A percentile compares a stretch with the other conserved stretches of the same genome.
These are phyloP conservation scores for Pegoplata infirma DNA, from an alignment of 2,888 invertebrate genomes.

Conservation along the genomic window DNA sequence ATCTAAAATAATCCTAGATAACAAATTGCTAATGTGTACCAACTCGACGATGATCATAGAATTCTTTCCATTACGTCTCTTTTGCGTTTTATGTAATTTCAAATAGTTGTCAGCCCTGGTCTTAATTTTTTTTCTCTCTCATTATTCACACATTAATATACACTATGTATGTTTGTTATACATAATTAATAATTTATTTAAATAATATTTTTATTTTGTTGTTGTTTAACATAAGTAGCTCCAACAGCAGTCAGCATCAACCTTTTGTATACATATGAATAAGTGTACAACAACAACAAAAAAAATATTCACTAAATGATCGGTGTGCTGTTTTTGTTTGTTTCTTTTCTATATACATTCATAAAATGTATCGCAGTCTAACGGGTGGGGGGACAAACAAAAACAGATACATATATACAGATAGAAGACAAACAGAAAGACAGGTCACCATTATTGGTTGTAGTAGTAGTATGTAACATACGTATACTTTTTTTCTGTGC, in stretches of 20 bases:
- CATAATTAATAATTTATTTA: slow-evolving; percentile 34
- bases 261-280: slow-evolving; percentile 3
- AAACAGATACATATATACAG: slow-evolving; percentile 14
- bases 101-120: neutral
- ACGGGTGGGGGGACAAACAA: slow-evolving; percentile 18
- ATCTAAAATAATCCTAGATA: too few species aligned
- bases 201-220: slow-evolving; percentile 23
- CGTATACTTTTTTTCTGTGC: too few species aligned
- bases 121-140: neutral
- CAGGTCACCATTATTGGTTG: slow-evolving; percentile 18
- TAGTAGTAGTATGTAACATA: neutral
- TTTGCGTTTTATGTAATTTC: too few species aligned
- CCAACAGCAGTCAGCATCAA: neutral
- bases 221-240: slow-evolving; percentile 6
- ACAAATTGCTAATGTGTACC: too few species aligned
- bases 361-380: too few species aligned
- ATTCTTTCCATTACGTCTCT: too few species aligned
- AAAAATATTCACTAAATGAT: too few species aligned
- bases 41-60: too few species aligned
- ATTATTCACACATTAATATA: neutral
- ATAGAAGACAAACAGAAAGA: slow-evolving; percentile 21
- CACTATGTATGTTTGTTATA: too few species aligned
- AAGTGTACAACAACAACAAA: too few species aligned
- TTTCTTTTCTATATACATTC: neutral
- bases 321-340: slow-evolving; percentile 12